Evolutionary conservation across 2,113 vertebrate species (phyloP), one percentile per base, ranked within the genome.

Genomic region (Phoxinus phoxinus): DNA sequence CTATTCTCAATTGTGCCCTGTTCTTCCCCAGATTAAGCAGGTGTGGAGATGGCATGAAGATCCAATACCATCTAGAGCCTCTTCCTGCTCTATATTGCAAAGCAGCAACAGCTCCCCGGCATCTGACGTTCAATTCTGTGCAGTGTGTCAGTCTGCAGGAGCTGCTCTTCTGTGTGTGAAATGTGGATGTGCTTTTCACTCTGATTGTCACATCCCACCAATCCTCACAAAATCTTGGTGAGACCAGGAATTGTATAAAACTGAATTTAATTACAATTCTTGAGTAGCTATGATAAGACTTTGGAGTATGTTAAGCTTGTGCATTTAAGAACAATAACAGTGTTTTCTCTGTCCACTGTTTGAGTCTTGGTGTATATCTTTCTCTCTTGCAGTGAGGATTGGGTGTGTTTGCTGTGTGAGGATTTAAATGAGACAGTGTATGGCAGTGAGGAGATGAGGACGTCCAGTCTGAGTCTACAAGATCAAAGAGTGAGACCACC

Each of bases 371-470:
- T 79, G 48, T 23, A 71, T 7, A 51, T 27, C 27, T 23, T 23
- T 81, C 23, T 59, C 27, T 65, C 56, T 46, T 84, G 27, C 73
- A 90, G 89, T 61, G 69, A 27, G 8, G 61, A 44, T 3, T 91
- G 91, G 91, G 71, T 86, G 32, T 92, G 91, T 72, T 87, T 89
- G 59, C 48, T 92, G 44, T 92, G 91, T 74, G 87, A 88, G 77
- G 87, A 92, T 84, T 61, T 90, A 19, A 80, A 79, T 1, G 74
- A 86, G 58, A 81, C 35, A 19, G 86, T 86, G 2, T 91, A 87
- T 65, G 81, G 85, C 6, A 58, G 61, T 19, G 85, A 87, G 53
- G 84, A 88, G 30, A 37, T 32, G 12, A 59, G 51, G 46, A 87
- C 65, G 17, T 51, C 77, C n/a, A 85, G 86, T 13, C 89, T 92